Base-by-base conservation (phyloP, 2,797 vertebrate genomes). In the Jordanella pulchra region DNA sequence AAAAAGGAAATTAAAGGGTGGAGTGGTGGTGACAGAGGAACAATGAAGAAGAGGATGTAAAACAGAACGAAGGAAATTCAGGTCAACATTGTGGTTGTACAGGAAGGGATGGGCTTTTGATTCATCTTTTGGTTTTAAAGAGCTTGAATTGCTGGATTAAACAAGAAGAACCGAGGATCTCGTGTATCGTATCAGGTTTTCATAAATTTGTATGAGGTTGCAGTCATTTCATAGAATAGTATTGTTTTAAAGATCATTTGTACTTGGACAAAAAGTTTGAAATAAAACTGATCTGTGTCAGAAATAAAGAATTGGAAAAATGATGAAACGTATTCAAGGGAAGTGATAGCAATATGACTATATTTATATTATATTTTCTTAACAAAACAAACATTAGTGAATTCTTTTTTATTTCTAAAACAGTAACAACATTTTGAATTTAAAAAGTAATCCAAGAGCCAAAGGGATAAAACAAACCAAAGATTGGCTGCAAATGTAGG, bases 81-180 rank as follows among this genome's bases (percentile, higher is more conserved):
- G 87, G 89, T 90, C 88, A 89, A 84, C 83, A 53, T 77, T 84
- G 80, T 73, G 82, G 85, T 86, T 80, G 70, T 79, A 78, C 65
- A 73, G 83, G 87, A 78, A 70, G 61, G 67, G 72, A 70, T 71
- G 80, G 66, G 53, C 78, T 72, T 80, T 69, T 77, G 68, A 86
- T 85, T 69, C 81, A 85, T 71, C 64, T 74, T 77, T 80, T 70
- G 67, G 77, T 83, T 81, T 45, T 42, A 75, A 60, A 81, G 65
- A 71, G 72, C 84, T 32, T 65, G 48, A 72, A 67, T 65, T 27
- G 1, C 30, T 53, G 61, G 44, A 51, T 69, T 65, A 79, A 67
- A 76, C 30, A 74, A 82, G 77, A 68, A 67, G 64, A 84, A 48
- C 32, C 77, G 78, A 86, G 72, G 72, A 73, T 65, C 79, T 69